Base-by-base conservation (phyloP, 2,888 invertebrate genomes). In the Apomyelois bistriatella region DNA sequence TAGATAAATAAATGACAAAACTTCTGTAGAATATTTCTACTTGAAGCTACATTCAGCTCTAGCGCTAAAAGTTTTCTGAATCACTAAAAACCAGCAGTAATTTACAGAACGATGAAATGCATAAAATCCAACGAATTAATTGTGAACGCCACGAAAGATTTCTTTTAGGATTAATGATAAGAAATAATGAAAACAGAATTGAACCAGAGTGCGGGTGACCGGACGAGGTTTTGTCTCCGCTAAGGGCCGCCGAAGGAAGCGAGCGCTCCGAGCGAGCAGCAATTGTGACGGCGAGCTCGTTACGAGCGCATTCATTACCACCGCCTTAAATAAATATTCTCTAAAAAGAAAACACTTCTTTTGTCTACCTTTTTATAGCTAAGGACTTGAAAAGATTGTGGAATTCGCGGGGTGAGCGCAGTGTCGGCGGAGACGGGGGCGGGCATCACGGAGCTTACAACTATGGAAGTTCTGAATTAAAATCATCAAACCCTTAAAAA, bases 281-380 rank as follows among this genome's bases (percentile, higher is more conserved):
- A 1, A 48, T 58, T 55, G 56, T 58, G 56, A 53, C 10, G 37
- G 17, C 16, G 12, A 41, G 36, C 35, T 54, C 53, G 58, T 46
- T 46, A 48, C 53, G 47, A 46, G 52, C 41, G 56, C 60, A 56
- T 57, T 60, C 60, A 60, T 60, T 58, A 59, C 55, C 53, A 43
- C 52, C 59, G 55, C 59, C 62, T 60, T 58, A 57, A 65, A 63
- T 62, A 62, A 62, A 65, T 65, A 62, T 60, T 56, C 63, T 56
- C 59, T 46, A 59, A 46, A 48, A 65, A 61, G 65, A 65, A 62
- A 66, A 56, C 53, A 54, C 58, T 61, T 55, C 65, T 63, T 64
- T 66, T 66, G 66, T 66, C 65, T 66, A 66, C 65, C 58, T 61
- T 63, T 63, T 60, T 55, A 62, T 56, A 56, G 61, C 53, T 60